Conservation (phyloP, 2,113 vertebrate genomes). For the Coptodon rendalli region DNA sequence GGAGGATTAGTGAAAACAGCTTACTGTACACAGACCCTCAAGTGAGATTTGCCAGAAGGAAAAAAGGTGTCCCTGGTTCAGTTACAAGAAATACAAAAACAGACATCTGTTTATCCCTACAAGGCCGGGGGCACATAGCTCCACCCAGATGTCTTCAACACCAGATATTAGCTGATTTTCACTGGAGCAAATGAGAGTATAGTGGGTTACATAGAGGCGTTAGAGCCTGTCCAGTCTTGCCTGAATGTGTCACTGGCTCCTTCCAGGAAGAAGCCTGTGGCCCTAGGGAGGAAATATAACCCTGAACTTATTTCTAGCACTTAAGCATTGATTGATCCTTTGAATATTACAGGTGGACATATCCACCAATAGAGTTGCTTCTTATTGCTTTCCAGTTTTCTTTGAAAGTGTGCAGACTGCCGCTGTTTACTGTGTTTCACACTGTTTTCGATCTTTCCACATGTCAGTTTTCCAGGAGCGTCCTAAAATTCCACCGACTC, state of each 20-base stretch:
- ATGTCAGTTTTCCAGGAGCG: conserved; percentile 86
- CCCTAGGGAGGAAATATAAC: background rate
- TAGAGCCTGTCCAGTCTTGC: background rate
- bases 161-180: background rate
- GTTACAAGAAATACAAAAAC: background rate
- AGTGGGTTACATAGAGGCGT: background rate
- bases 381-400: background rate
- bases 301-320: background rate
- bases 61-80: background rate
- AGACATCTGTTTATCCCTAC: background rate
- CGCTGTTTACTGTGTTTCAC: background rate
- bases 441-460: background rate
- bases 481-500: conserved; percentile 81
- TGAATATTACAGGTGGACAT: background rate
- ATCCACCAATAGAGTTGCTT: background rate
- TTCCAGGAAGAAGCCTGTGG: background rate
- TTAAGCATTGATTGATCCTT: background rate
- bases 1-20: background rate
- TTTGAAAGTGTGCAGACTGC: background rate
- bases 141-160: background rate
- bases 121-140: background rate
- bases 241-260: background rate
- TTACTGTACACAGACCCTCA: background rate
- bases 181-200: background rate
- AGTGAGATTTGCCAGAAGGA: background rate